These are phyloP conservation scores for Strigamia transsilvanica DNA, from an alignment of 2,888 invertebrate species.

Conservation along the genomic window DNA sequence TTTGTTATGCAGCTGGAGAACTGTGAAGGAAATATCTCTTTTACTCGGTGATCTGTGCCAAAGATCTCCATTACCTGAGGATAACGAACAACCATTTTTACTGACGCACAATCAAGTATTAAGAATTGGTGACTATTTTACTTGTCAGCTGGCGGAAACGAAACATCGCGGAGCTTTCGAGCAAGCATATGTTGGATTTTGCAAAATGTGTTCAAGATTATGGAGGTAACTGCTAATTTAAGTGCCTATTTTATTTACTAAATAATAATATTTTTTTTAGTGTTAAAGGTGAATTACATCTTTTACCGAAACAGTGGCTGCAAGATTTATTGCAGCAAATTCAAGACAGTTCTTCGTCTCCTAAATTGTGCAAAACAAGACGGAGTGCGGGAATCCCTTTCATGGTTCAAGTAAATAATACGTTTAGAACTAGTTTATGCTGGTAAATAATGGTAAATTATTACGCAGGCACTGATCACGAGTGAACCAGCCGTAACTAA, in stretches of 20 bases:
- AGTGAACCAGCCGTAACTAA: conserved; percentile 74
- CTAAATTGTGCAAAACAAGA: conserved; percentile 79
- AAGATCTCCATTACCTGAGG: conserved; percentile 43
- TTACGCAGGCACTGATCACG: conserved; percentile 74
- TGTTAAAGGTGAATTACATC: conserved; percentile 56
- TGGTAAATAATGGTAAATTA: conserved; percentile 28
- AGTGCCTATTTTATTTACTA: not conserved
- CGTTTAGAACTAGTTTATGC: not conserved
- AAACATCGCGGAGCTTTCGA: conserved; percentile 98
- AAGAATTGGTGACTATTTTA: conserved; percentile 62
- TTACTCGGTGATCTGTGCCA: conserved; percentile 63
- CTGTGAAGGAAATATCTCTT: conserved; percentile 81
- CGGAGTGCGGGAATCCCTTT: conserved; percentile 95
- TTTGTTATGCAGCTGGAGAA: conserved; percentile 92
- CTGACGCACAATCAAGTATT: conserved; percentile 57
- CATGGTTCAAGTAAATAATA: conserved; percentile 76
- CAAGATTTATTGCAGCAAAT: conserved; percentile 63
- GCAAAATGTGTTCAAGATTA: conserved; percentile 75
- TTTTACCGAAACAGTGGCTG: conserved; percentile 63
- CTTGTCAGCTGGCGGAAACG: conserved; percentile 68
- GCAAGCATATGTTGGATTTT: conserved; percentile 90
- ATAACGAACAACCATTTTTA: conserved; percentile 48
- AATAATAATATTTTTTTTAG: conserved; percentile 20
- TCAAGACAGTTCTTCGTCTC: conserved; percentile 59
- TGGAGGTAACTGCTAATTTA: conserved; percentile 68